A percentile compares a stretch with the other conserved stretches of the same genome.
Evolutionary conservation across 2,888 invertebrate genomes (phyloP).

Genomic region (Aphidoletes aphidimyza): DNA sequence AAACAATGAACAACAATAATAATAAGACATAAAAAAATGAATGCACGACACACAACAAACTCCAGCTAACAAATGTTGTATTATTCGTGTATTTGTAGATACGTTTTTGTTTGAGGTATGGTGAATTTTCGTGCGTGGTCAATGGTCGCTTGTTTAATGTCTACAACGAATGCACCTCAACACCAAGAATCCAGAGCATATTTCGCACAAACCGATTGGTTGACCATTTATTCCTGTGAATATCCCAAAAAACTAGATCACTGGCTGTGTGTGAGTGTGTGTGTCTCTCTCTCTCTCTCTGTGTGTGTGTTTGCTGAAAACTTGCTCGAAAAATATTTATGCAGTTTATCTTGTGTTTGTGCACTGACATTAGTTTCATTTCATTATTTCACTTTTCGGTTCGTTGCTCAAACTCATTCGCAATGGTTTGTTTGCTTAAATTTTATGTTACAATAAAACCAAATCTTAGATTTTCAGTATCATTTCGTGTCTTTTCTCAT

Average conservation of each 20-base stretch:
- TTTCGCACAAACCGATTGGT: no score
- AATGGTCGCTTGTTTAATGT: no score
- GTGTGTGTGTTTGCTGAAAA: background rate
- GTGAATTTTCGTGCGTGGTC: background rate
- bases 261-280: background rate
- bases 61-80: no score
- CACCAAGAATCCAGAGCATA: no score
- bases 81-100: background rate
- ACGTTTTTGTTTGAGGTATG: no score
- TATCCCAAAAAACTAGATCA: no score
- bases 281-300: background rate
- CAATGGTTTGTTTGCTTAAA: background rate
- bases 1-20: background rate
- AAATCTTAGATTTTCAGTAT: background rate
- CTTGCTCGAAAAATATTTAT: no score
- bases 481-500: background rate
- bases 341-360: background rate
- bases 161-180: no score
- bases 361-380: slow-evolving; percentile 12
- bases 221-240: no score
- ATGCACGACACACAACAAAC: background rate
- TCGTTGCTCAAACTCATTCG: background rate
- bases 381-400: slow-evolving; percentile 34
- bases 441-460: slow-evolving; percentile 3
- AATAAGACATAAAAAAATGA: background rate